A percentile compares a stretch with the other conserved stretches of the same genome.
Evolutionary conservation across 2,888 invertebrate genomes (phyloP).

Genomic region (Limenitis arthemis): DNA sequence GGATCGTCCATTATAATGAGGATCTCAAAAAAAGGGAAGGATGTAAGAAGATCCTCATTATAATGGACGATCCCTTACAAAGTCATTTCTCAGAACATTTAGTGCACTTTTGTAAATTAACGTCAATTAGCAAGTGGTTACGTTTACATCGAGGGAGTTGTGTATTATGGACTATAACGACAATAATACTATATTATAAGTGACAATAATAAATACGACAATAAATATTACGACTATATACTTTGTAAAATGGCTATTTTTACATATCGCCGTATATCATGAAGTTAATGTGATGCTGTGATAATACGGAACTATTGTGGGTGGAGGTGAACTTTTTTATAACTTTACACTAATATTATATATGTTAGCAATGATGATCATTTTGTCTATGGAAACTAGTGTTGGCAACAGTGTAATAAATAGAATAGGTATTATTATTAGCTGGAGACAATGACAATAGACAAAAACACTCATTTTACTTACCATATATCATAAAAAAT

Average conservation of each 20-base stretch:
- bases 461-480: too few species aligned
- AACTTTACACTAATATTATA: conserved; percentile 22
- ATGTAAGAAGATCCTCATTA: too few species aligned
- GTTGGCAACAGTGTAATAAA: too few species aligned
- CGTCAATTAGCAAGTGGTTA: conserved; percentile 7
- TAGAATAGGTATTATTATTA: too few species aligned
- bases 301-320: conserved; percentile 23
- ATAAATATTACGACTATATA: conserved; percentile 25
- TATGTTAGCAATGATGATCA: too few species aligned
- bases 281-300: conserved; percentile 48
- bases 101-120: not conserved
- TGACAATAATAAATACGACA: conserved; percentile 31
- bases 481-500: too few species aligned
- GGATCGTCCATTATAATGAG: too few species aligned
- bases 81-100: too few species aligned
- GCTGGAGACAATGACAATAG: too few species aligned
- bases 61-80: too few species aligned
- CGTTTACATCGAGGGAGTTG: not conserved
- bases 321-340: conserved; percentile 34
- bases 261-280: conserved; percentile 49
- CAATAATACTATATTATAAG: conserved; percentile 22
- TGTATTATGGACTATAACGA: conserved; percentile 13
- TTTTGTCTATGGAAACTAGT: too few species aligned
- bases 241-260: conserved; percentile 39
- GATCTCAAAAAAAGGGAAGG: too few species aligned